Evolutionary conservation across 1,140 invertebrate genomes (phyloP).

Genomic region (Oedothorax gibbosus): DNA sequence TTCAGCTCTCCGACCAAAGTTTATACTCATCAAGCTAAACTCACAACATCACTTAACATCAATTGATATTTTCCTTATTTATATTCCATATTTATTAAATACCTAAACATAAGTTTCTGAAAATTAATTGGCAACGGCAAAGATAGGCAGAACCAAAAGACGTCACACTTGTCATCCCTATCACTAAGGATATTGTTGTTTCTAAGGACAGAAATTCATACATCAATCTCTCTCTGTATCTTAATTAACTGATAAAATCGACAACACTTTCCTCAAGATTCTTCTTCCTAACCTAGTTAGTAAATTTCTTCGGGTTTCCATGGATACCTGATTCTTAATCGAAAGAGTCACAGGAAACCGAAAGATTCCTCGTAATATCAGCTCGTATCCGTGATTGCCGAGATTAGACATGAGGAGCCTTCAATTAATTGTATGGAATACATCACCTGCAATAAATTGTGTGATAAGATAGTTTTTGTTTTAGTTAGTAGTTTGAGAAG

Average conservation of each 20-base stretch:
- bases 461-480: slow-evolving; percentile 20
- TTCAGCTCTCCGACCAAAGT: too few species aligned
- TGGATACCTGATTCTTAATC: slow-evolving; percentile 37
- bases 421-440: slow-evolving; percentile 31
- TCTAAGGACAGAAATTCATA: too few species aligned
- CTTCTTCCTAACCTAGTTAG: slow-evolving; percentile 12
- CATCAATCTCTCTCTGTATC: neutral
- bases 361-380: slow-evolving; percentile 21
- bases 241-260: slow-evolving; percentile 40
- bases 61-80: too few species aligned
- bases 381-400: slow-evolving; percentile 17
- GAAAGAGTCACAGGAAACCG: neutral
- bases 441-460: slow-evolving; percentile 26
- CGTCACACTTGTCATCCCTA: too few species aligned
- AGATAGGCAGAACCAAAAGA: too few species aligned
- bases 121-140: too few species aligned
- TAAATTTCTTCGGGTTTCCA: slow-evolving; percentile 28
- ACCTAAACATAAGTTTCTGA: too few species aligned
- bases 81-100: too few species aligned
- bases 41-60: too few species aligned
- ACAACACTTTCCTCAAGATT: slow-evolving; percentile 30
- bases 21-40: too few species aligned
- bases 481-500: neutral
- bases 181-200: too few species aligned
- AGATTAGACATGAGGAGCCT: slow-evolving; percentile 37